Evolutionary conservation across 2,888 invertebrate genomes (phyloP).

Genomic region (Leptopterna dolabrata): DNA sequence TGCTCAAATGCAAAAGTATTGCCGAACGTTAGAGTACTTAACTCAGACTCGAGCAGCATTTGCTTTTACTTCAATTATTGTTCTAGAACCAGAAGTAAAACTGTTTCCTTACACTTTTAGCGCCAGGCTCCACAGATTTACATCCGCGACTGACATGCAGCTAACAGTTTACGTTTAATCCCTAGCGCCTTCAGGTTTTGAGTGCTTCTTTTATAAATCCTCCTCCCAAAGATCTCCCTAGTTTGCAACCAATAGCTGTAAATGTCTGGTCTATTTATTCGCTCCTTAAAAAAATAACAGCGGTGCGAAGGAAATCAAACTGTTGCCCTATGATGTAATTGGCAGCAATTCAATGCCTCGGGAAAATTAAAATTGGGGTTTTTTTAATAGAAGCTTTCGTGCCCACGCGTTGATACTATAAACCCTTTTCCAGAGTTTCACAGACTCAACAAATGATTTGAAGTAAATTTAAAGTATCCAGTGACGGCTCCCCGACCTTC

Average conservation of each 20-base stretch:
- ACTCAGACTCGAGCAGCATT: too few relatives aligned
- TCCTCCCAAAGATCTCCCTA: background rate
- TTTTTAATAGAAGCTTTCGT: background rate
- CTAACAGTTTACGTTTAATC: background rate
- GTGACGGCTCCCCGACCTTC: background rate
- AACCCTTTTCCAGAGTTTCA: background rate
- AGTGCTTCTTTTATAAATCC: background rate
- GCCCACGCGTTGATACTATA: background rate
- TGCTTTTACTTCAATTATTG: too few relatives aligned
- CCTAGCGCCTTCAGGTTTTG: background rate
- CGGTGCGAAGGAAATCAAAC: background rate
- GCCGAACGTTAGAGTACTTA: too few relatives aligned
- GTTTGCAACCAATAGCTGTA: background rate
- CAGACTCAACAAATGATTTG: constrained; percentile 17
- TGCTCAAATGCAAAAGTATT: too few relatives aligned
- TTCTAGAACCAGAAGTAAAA: too few relatives aligned
- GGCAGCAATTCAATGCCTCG: constrained; percentile 12
- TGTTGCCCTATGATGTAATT: constrained; percentile 9
- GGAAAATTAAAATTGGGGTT: background rate
- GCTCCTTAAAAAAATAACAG: background rate
- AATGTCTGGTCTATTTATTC: constrained; percentile 7
- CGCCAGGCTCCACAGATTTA: background rate
- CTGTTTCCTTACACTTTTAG: background rate
- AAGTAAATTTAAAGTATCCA: constrained; percentile 13
- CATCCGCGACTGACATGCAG: background rate